Base-by-base conservation (phyloP, 2,888 invertebrate genomes). In the Apamea sordens region DNA sequence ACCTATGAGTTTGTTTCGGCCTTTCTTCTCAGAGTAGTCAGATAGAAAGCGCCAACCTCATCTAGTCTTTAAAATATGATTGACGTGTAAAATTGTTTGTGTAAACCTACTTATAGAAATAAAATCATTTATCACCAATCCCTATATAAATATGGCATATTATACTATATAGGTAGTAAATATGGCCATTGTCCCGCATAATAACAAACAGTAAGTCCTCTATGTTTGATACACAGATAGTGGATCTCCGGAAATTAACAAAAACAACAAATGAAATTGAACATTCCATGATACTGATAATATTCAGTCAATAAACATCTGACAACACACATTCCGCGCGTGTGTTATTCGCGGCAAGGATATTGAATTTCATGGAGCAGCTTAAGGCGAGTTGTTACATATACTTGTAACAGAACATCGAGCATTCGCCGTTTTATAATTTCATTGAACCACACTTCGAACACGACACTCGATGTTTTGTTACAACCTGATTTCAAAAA, bases 261-360 rank as follows among this genome's bases (percentile, higher is more conserved):
- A 21, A 68, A 78, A 36, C 28, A 77, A 63, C 63, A 68, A 82
- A 18, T 18, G 10, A 41, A 68, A 68, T 28, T 50, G 47, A 63
- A 64, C 50, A 84, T 73, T 69, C 72, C 50, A 59, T 36, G 28
- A 47, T 15, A 63, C 21, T 50, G 53, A 68, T 76, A 68, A 59
- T 56, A 41, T 80, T 50, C 77, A 50, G 28, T 64, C 41, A 83
- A 65, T 83, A 70, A 64, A 47, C 47, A 63, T n/a, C 11, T 76
- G 61, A 68, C 77, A 36, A 68, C 83, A 63, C 8, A 41, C 50
- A 61, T 53, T 61, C 59, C 50, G 44, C 59, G 13, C 4, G 53
- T 67, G n/a, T 32, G 32, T 65, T 50, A 63, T 28, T 78, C 50
- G 65, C 44, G n/a, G 11, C 50, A 13, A 11, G 18, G 21, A 56